Percentiles rank a stretch among this genome's conserved stretches.
phyloP scores from a whole-genome alignment of 2,797 vertebrate genomes.

The Sebastes kiyomatsui region DNA sequence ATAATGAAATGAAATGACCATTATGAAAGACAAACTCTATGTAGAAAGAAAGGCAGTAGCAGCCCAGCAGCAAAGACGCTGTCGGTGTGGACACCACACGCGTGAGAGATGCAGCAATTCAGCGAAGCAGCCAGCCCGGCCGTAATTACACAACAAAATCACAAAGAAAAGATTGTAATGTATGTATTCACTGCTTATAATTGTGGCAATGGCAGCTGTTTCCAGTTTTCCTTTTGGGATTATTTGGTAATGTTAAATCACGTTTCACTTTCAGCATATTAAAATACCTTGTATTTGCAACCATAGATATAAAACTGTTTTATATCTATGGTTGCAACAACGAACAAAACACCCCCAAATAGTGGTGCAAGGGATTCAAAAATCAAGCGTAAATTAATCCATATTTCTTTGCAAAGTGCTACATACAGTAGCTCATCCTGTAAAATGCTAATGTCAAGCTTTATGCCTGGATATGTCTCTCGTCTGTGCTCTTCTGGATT shows the following conservation, averaged over 20 bases:
- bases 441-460: neutral
- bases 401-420: neutral
- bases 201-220: neutral
- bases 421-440: too few species aligned
- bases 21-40: too few species aligned
- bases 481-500: neutral
- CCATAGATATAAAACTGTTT: neutral
- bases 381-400: neutral
- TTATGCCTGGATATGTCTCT: neutral
- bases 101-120: too few species aligned
- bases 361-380: neutral
- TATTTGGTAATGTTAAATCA: neutral
- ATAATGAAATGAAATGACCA: too few species aligned
- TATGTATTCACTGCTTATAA: neutral
- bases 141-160: neutral
- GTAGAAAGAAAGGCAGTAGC: too few species aligned
- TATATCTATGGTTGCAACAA: too few species aligned
- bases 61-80: too few species aligned
- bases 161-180: neutral
- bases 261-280: neutral
- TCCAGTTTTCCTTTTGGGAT: neutral
- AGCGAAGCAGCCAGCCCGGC: too few species aligned
- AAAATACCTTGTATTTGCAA: neutral
- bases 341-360: too few species aligned
- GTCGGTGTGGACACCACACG: too few species aligned